Percentiles rank a stretch among this genome's conserved stretches.
phyloP scores from a whole-genome alignment of 1,140 invertebrate genomes.

The Drosophila pachea region DNA sequence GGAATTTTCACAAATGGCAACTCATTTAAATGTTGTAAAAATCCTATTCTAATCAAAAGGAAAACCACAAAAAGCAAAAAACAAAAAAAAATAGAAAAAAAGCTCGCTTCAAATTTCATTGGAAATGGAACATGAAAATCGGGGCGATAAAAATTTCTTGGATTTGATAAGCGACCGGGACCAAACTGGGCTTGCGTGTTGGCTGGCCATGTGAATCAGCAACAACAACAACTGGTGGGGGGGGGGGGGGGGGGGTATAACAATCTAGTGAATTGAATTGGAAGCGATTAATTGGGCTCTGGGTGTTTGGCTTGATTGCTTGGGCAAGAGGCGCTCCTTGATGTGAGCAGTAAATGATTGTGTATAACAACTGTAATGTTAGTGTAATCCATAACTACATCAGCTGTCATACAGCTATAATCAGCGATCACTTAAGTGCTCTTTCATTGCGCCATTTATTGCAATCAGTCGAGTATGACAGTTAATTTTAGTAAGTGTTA shows the following conservation, averaged over 20 bases:
- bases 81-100: slow-evolving; percentile 9
- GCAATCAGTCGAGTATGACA: too few relatives aligned
- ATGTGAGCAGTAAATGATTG: too few relatives aligned
- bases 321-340: neutral
- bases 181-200: slow-evolving; percentile 31
- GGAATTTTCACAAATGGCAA: neutral
- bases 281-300: too few relatives aligned
- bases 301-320: neutral
- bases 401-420: too few relatives aligned
- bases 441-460: too few relatives aligned
- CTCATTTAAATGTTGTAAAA: slow-evolving; percentile 6
- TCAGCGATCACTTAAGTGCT: too few relatives aligned
- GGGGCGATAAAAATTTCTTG: slow-evolving; percentile 13
- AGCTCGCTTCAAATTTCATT: slow-evolving; percentile 1
- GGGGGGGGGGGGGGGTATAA: too few relatives aligned
- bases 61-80: slow-evolving; percentile 19
- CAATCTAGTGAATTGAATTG: neutral
- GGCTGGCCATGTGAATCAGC: slow-evolving; percentile 19
- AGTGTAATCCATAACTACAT: too few relatives aligned
- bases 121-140: slow-evolving; percentile 12
- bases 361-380: too few relatives aligned
- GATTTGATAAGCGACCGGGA: slow-evolving; percentile 28
- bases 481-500: too few relatives aligned
- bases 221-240: slow-evolving; percentile 22
- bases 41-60: slow-evolving; percentile 4